Conservation (phyloP, 1,140 invertebrate species). For the Drosophila ercepeae region DNA sequence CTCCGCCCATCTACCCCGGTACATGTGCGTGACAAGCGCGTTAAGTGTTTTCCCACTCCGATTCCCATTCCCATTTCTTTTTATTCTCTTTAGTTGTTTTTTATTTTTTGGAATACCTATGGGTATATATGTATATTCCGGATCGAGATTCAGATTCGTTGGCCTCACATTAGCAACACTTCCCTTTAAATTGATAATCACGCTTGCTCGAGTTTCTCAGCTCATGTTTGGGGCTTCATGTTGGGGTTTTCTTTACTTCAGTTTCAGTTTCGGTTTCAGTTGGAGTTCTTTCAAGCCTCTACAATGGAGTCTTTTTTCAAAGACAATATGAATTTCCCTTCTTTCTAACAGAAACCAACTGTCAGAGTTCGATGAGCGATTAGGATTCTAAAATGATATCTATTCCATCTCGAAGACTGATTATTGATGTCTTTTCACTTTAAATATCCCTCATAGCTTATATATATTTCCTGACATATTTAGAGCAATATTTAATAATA, state of each 20-base stretch:
- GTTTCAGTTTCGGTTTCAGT: constrained; percentile 8
- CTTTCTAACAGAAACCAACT: neutral
- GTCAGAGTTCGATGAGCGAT: neutral
- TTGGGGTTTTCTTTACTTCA: constrained; percentile 9
- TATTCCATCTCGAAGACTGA: too few relatives aligned
- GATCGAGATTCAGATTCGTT: constrained; percentile 29
- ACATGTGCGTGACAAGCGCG: constrained; percentile 52
- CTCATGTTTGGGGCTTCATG: constrained; percentile 17
- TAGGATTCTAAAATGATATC: neutral
- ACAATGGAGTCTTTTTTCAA: neutral
- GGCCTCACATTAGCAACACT: constrained; percentile 29
- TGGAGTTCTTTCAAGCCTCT: neutral
- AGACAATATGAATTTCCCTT: too few relatives aligned
- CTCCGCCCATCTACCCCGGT: constrained; percentile 15
- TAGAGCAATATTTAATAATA: too few relatives aligned
- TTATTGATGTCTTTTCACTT: too few relatives aligned
- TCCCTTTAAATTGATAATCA: constrained; percentile 54
- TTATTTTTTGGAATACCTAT: neutral
- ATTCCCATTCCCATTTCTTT: constrained; percentile 4
- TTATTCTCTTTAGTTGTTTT: too few relatives aligned
- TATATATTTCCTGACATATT: too few relatives aligned
- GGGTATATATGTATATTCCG: neutral
- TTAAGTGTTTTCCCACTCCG: constrained; percentile 47
- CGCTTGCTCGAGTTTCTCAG: constrained; percentile 13
- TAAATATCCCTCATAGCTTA: too few relatives aligned